Base-by-base conservation (phyloP, 2,797 vertebrate species). In the Siniperca scherzeri region DNA sequence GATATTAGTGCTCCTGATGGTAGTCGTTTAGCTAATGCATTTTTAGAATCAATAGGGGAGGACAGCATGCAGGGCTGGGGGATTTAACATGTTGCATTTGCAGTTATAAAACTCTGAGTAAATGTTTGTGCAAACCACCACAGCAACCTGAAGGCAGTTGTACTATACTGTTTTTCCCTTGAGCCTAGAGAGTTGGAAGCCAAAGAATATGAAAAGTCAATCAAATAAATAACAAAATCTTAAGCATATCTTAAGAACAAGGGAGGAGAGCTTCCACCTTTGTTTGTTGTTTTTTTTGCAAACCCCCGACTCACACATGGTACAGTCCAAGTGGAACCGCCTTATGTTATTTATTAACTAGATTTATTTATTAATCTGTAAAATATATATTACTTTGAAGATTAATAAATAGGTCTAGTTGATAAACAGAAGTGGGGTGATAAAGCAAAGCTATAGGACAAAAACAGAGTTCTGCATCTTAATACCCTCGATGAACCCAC, bases 21-120 rank as follows among this genome's bases (percentile, higher is more conserved):
- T 68, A 14, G 27, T 80, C 16, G 60, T 74, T 81, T 66, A 81
- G 75, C 70, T 9, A 40, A 76, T 78, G 33, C 44, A 17, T 74
- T 75, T 79, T 56, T 14, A 46, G 25, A 75, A 55, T 68, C 55
- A 56, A 65, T 42, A 73, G 9, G 19, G 74, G 36, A 76, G 73
- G 42, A 65, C 68, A 46, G 62, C 14, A 66, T 75, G 57, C 67
- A 38, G 75, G 40, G 48, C 73, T 77, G 22, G n/a, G 72, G 86
- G 77, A 92, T 83, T 78, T 82, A 77, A 89, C 72, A 69, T 73
- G 48, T 83, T 77, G 40, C 77, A 62, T 85, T 86, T 79, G 66
- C 77, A 81, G 85, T 89, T 90, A 82, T 74, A 80, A 89, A 91
- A 91, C 67, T 59, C 52, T 14, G 66, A 77, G 70, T 61, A 65